A percentile compares a stretch with the other conserved stretches of the same genome.
Evolutionary conservation across 1,140 invertebrate genomes (phyloP).

Genomic region (Drosophila kanapiae): DNA sequence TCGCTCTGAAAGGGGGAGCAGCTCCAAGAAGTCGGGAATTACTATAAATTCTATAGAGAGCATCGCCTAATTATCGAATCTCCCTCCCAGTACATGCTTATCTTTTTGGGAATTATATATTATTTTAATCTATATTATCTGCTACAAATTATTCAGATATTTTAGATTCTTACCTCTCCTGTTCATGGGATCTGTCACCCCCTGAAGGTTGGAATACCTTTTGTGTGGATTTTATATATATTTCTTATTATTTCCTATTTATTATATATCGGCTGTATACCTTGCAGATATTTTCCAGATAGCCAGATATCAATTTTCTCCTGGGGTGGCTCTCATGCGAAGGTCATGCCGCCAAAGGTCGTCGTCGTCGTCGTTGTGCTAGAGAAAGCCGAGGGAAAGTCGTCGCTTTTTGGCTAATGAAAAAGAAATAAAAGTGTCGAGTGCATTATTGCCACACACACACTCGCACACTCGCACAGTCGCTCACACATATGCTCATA

Average conservation of each 20-base stretch:
- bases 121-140: background rate
- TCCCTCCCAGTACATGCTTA: too few relatives aligned
- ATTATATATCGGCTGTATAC: background rate
- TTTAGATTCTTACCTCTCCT: background rate
- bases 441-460: slow-evolving; percentile 79
- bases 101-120: too few relatives aligned
- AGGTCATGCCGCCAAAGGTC: slow-evolving; percentile 52
- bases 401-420: slow-evolving; percentile 80
- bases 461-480: slow-evolving; percentile 8
- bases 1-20: background rate
- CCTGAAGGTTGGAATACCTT: too few relatives aligned
- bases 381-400: slow-evolving; percentile 14
- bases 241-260: too few relatives aligned
- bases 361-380: background rate
- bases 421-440: slow-evolving; percentile 85
- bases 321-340: slow-evolving; percentile 30
- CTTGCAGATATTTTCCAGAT: background rate
- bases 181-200: too few relatives aligned
- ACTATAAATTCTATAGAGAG: too few relatives aligned
- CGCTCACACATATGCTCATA: slow-evolving; percentile 38
- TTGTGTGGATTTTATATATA: too few relatives aligned
- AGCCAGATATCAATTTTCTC: background rate
- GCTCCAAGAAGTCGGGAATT: background rate
- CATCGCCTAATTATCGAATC: too few relatives aligned
- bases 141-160: too few relatives aligned